Evolutionary conservation across 1,140 invertebrate genomes (phyloP).

Genomic region (Phocides pigmalion): DNA sequence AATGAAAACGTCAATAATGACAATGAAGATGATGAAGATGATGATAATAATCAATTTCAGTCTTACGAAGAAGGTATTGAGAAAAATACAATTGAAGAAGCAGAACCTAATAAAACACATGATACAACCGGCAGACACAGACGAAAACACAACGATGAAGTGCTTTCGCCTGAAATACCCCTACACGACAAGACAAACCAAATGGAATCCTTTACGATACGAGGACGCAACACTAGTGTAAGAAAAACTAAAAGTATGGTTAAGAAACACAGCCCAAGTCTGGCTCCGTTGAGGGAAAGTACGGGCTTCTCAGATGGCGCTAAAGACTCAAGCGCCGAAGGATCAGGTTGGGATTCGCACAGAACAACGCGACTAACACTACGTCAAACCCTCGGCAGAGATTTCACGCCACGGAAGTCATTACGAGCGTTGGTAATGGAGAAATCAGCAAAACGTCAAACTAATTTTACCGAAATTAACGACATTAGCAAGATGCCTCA

Average conservation of each 20-base stretch:
- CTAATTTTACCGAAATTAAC: slow-evolving; percentile 27
- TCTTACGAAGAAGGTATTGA: too few relatives aligned
- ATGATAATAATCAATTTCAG: slow-evolving; percentile 27
- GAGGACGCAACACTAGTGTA: slow-evolving; percentile 52
- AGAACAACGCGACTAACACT: slow-evolving; percentile 70
- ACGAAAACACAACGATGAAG: slow-evolving; percentile 36
- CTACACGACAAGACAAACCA: slow-evolving; percentile 48
- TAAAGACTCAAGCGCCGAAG: slow-evolving; percentile 62
- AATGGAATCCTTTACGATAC: slow-evolving; percentile 44
- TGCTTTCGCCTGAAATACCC: slow-evolving; percentile 60
- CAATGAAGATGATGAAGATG: slow-evolving; percentile 16
- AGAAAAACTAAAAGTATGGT: slow-evolving; percentile 59
- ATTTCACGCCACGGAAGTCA: slow-evolving; percentile 70
- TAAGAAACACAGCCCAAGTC: slow-evolving; percentile 49
- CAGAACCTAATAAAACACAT: slow-evolving; percentile 36
- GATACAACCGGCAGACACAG: slow-evolving; percentile 46
- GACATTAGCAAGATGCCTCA: slow-evolving; percentile 43
- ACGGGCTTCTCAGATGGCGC: slow-evolving; percentile 53
- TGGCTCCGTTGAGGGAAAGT: slow-evolving; percentile 52
- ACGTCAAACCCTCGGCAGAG: slow-evolving; percentile 68
- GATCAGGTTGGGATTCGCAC: slow-evolving; percentile 72
- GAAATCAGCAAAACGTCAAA: slow-evolving; percentile 63
- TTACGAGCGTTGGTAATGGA: slow-evolving; percentile 71
- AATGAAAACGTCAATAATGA: slow-evolving; percentile 16
- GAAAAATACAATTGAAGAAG: slow-evolving; percentile 6